Base-by-base conservation (phyloP, 2,113 vertebrate genomes). In the Prinia subflava region DNA sequence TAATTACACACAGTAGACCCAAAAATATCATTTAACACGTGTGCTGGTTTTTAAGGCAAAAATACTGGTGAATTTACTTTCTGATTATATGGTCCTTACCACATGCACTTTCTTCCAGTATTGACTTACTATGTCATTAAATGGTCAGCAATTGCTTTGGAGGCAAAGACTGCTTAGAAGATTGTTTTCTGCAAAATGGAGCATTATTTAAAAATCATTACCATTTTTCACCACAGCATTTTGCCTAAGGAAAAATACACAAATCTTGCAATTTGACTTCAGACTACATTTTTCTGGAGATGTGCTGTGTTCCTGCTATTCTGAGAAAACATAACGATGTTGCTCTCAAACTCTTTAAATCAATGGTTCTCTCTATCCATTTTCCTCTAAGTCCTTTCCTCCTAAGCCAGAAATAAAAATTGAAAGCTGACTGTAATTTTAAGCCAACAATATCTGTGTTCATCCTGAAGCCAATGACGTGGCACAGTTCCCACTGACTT, bases 1-100 rank as follows among this genome's bases (percentile, higher is more conserved):
- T 97, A 97, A 97, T 97, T 97, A 96, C 33, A 97, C 92, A 91
- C 80, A 74, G 95, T 87, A 84, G 90, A 96, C 89, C 96, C 97
- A 92, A 96, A 97, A 98, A 97, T 98, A 98, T 97, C 88, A 95
- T 97, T 98, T 97, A 97, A 98, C 97, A 98, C 83, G 44, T 97
- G 97, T 98, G 97, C 94, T 98, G 97, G 95, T 96, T 98, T 98
- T 97, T 97, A 96, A 97, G 94, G 87, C 96, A 97, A 97, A 97
- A 97, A 96, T 98, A 97, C 97, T 95, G 92, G 96, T 96, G 94
- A 97, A 97, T 97, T 97, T 97, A 89, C 97, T 97, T 95, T 87
- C 96, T 97, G 96, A 98, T 98, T 98, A 97, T 94, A 97, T 86
- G 94, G 95, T 92, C 52, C 63, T 97, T 93, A 97, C 95, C 96